Percentiles rank a stretch among this genome's conserved stretches.
Conservation (phyloP, 2,113 vertebrate species). For the Polyodon spathula region DNA sequence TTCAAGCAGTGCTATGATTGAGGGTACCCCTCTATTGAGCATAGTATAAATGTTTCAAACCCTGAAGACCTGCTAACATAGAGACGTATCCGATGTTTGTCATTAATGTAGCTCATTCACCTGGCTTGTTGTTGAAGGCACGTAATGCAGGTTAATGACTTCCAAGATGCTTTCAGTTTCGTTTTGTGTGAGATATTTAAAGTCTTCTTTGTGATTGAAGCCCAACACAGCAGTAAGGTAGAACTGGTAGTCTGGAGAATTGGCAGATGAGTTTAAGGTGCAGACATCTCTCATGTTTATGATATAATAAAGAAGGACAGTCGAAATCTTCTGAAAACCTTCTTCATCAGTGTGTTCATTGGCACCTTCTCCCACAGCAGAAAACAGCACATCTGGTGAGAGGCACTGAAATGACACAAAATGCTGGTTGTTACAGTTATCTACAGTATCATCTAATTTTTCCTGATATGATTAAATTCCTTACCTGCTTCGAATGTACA, state of each 20-base stretch:
- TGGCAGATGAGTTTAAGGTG: conserved; percentile 45
- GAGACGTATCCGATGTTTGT: conserved; percentile 26
- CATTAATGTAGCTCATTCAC: conserved; percentile 37
- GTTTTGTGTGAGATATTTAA: conserved; percentile 53
- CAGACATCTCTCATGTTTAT: conserved; percentile 67
- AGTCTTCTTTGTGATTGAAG: conserved; percentile 45
- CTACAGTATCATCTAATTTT: no score
- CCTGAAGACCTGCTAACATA: neutral
- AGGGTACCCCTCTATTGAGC: no score
- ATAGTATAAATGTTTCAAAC: no score
- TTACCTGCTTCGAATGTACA: no score
- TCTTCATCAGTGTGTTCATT: conserved; percentile 56
- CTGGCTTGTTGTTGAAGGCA: conserved; percentile 40
- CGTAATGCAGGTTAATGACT: conserved; percentile 64
- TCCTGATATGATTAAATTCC: no score
- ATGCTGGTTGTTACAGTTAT: neutral
- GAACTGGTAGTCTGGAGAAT: conserved; percentile 59
- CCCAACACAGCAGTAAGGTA: conserved; percentile 57
- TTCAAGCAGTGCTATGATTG: no score
- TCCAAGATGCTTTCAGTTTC: conserved; percentile 71
- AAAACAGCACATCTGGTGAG: conserved; percentile 57
- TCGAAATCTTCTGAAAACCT: conserved; percentile 61
- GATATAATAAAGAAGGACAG: conserved; percentile 76
- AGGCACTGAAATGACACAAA: conserved; percentile 61
- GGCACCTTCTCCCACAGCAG: conserved; percentile 54